A percentile compares a stretch with the other conserved stretches of the same genome.
Conservation (phyloP, 2,113 vertebrate species). For the Paracanthobrama guichenoti region DNA sequence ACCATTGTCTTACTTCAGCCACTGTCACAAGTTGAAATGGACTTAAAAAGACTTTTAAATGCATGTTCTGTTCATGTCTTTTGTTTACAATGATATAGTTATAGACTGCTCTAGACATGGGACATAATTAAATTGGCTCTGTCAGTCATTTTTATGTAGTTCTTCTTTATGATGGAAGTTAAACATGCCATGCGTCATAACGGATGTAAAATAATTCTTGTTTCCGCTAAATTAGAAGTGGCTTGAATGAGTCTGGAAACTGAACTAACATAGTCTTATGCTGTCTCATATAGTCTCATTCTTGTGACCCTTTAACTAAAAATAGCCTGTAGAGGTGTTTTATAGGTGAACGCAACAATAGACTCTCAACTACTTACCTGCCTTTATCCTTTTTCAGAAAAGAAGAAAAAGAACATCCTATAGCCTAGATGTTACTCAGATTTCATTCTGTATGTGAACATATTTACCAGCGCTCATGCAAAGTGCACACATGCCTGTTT, state of each 20-base stretch:
- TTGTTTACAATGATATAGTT: slow-evolving; percentile 3
- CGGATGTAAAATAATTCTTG: neutral
- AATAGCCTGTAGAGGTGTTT: slow-evolving; percentile 1
- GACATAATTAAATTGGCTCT: neutral
- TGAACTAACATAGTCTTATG: neutral
- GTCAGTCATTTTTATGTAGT: neutral
- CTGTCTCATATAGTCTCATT: too few species aligned
- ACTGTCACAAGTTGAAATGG: neutral
- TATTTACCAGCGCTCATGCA: neutral
- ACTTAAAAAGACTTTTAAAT: neutral
- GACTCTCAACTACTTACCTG: neutral
- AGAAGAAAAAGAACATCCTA: neutral
- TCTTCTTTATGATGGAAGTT: slow-evolving; percentile 18
- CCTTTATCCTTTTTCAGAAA: neutral
- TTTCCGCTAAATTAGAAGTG: neutral
- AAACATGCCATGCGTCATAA: neutral
- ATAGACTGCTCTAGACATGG: neutral
- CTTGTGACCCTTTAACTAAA: slow-evolving; percentile 1
- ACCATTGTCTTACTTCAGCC: slow-evolving; percentile 41
- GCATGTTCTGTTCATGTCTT: neutral
- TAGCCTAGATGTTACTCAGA: neutral
- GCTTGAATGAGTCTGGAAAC: neutral
- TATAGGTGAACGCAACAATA: neutral
- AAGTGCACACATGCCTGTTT: too few species aligned
- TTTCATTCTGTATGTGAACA: neutral